These are phyloP conservation scores for Chionodraco myersi DNA, from an alignment of 2,113 vertebrate species.

Conservation along the genomic window DNA sequence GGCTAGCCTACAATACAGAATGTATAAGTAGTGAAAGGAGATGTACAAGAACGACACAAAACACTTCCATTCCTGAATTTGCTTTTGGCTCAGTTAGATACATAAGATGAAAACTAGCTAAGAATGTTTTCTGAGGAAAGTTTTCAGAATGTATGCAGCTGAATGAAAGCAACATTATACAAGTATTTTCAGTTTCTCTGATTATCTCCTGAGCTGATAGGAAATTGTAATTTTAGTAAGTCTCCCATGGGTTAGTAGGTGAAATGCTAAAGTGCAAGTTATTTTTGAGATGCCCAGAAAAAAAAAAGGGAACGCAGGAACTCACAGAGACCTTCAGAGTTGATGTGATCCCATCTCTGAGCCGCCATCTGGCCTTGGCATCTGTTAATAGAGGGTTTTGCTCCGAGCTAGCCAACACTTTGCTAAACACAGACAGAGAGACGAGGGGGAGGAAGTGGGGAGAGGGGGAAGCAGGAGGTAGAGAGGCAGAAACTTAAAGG, in stretches of 20 bases:
- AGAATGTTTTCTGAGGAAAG: slow-evolving; percentile 25
- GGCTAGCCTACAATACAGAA: not conserved
- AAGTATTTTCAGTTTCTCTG: slow-evolving; percentile 6
- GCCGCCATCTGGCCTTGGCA: slow-evolving; percentile 69
- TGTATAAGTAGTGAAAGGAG: slow-evolving; percentile 29
- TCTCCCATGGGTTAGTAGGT: slow-evolving; percentile 44
- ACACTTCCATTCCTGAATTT: not conserved
- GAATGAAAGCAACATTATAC: not conserved
- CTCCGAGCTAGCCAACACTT: slow-evolving; percentile 58
- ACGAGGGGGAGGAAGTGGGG: not conserved
- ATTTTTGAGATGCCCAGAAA: slow-evolving; percentile 38
- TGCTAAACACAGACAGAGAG: slow-evolving; percentile 28
- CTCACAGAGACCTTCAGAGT: slow-evolving; percentile 52
- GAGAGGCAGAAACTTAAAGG: slow-evolving; percentile 32
- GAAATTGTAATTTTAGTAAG: slow-evolving; percentile 17
- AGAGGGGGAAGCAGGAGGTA: slow-evolving; percentile 13
- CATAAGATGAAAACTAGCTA: not conserved
- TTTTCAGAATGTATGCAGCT: slow-evolving; percentile 5
- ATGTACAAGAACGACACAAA: slow-evolving; percentile 24
- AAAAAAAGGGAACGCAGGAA: slow-evolving; percentile 15
- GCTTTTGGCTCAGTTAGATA: slow-evolving; percentile 12
- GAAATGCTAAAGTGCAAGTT: slow-evolving; percentile 54
- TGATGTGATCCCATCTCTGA: slow-evolving; percentile 62
- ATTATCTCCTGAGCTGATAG: not conserved
- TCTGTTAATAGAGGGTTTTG: slow-evolving; percentile 64